phyloP scores from a whole-genome alignment of 2,888 invertebrate genomes.

The Stenodera caucasica region DNA sequence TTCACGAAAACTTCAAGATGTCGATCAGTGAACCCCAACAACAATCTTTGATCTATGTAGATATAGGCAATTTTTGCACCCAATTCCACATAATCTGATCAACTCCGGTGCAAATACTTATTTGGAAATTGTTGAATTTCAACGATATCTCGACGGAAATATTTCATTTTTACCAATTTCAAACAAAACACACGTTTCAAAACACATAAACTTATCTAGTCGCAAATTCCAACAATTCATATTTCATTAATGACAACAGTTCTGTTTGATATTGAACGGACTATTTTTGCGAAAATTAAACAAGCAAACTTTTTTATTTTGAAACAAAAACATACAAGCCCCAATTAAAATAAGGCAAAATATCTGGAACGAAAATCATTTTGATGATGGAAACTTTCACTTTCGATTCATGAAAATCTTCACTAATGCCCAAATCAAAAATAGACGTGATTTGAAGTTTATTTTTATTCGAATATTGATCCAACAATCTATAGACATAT shows the following conservation, averaged over 20 bases:
- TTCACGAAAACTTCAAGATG: too few species aligned
- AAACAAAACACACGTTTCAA: background rate
- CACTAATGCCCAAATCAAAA: background rate
- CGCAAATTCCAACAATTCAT: background rate
- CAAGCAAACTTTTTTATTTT: background rate
- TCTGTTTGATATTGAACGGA: background rate
- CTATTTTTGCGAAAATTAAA: background rate
- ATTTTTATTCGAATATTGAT: background rate
- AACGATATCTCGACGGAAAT: background rate
- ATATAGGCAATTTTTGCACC: too few species aligned
- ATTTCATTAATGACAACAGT: background rate
- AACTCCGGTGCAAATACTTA: too few species aligned
- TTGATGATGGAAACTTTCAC: background rate
- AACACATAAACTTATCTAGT: background rate
- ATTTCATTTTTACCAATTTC: background rate
- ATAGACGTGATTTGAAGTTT: constrained; percentile 2
- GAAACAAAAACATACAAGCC: background rate
- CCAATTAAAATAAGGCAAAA: background rate
- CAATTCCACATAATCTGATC: too few species aligned
- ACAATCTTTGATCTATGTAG: too few species aligned
- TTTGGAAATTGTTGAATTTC: background rate
- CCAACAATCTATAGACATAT: background rate
- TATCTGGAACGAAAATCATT: background rate
- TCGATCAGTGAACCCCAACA: too few species aligned
- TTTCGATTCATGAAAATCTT: too few species aligned